These are phyloP conservation scores for Takifugu flavidus DNA, from an alignment of 2,113 vertebrate genomes.

Conservation along the genomic window DNA sequence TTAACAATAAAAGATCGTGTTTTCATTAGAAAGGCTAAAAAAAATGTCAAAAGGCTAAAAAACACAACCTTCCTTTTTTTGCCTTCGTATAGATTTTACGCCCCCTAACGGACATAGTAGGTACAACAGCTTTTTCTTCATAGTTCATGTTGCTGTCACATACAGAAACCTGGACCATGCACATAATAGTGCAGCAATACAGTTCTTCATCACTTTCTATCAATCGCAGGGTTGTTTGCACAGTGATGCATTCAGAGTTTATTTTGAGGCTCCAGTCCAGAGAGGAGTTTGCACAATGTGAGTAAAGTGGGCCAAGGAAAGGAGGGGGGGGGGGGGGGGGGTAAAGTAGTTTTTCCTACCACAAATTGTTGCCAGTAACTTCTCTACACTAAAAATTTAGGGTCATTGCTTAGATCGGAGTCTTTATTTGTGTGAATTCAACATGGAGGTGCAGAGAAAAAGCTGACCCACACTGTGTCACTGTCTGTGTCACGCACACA, in stretches of 20 bases:
- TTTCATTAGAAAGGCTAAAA: background rate
- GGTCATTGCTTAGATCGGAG: background rate
- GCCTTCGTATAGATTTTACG: conserved; percentile 10
- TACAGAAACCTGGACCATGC: background rate
- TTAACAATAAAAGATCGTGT: no score
- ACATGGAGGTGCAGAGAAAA: conserved; percentile 21
- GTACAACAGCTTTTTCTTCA: conserved; percentile 1
- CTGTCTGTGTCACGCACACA: conserved; percentile 47
- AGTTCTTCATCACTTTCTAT: background rate
- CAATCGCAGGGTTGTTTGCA: conserved; percentile 10
- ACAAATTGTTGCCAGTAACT: conserved; percentile 8
- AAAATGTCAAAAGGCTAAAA: background rate
- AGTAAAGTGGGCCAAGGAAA: conserved; percentile 31
- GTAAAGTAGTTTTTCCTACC: conserved; percentile 1
- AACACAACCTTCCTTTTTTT: background rate
- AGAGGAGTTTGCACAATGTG: conserved; percentile 30
- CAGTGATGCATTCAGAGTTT: conserved; percentile 33
- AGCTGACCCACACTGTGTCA: conserved; percentile 45
- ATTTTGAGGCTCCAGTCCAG: conserved; percentile 29
- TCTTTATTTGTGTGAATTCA: background rate
- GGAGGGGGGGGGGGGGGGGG: conserved; percentile 7
- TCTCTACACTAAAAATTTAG: background rate
- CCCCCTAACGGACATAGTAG: conserved; percentile 47
- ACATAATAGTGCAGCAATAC: background rate
- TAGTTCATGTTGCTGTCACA: background rate